A percentile compares a stretch with the other conserved stretches of the same genome.
phyloP scores from a whole-genome alignment of 2,113 vertebrate species.

The Archocentrus centrarchus region DNA sequence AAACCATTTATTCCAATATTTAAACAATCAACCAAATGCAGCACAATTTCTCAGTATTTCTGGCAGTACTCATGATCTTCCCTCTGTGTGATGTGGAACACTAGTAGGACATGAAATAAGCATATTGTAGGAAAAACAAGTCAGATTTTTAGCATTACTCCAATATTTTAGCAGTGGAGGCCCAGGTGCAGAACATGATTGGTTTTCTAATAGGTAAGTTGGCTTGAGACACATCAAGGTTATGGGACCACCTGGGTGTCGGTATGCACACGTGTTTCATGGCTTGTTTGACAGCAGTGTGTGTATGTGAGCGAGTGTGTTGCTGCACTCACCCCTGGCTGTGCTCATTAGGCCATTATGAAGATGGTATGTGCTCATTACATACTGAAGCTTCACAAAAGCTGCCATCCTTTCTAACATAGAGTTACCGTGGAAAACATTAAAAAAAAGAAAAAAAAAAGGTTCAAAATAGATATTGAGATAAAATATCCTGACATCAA shows the following conservation, averaged over 20 bases:
- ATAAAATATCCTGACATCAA: constrained; percentile 14
- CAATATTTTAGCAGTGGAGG: constrained; percentile 29
- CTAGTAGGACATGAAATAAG: constrained; percentile 48
- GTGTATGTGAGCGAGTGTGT: constrained; percentile 31
- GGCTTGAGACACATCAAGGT: constrained; percentile 42
- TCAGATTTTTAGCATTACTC: constrained; percentile 32
- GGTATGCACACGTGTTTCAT: constrained; percentile 31
- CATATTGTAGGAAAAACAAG: constrained; percentile 56
- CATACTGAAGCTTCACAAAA: constrained; percentile 26
- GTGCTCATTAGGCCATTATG: constrained; percentile 49
- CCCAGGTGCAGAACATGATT: constrained; percentile 76
- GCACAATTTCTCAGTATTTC: constrained; percentile 37
- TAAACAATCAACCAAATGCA: constrained; percentile 45
- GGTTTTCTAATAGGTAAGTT: constrained; percentile 71
- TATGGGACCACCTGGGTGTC: constrained; percentile 62
- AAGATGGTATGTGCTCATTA: constrained; percentile 52
- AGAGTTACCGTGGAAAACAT: not conserved
- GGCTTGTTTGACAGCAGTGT: constrained; percentile 36
- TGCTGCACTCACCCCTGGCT: constrained; percentile 21
- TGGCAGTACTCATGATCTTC: constrained; percentile 21
- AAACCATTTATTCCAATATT: constrained; percentile 56
- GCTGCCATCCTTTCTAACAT: constrained; percentile 8
- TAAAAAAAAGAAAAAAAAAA: not conserved
- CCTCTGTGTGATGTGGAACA: constrained; percentile 43
- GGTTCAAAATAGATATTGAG: not conserved